Evolutionary conservation across 2,113 vertebrate genomes (phyloP).

Genomic region (Hucho hucho): DNA sequence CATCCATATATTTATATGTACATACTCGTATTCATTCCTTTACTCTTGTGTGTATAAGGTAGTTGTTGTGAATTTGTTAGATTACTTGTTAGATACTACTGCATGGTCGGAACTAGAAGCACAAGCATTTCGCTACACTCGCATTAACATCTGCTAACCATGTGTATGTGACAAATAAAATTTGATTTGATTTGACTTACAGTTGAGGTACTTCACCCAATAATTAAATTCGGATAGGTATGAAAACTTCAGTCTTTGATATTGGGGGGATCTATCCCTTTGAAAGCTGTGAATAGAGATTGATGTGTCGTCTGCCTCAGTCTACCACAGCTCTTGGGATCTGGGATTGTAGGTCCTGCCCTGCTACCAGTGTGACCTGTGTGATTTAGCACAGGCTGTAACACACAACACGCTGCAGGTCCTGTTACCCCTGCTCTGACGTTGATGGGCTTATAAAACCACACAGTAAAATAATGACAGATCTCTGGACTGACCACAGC

Average conservation of each 20-base stretch:
- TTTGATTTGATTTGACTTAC: too few species aligned
- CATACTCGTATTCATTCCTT: too few species aligned
- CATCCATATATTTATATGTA: too few species aligned
- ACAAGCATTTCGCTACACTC: too few species aligned
- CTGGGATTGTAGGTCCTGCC: slow-evolving; percentile 10
- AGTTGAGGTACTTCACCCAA: neutral
- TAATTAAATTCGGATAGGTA: neutral
- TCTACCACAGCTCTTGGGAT: slow-evolving; percentile 14
- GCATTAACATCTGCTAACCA: too few species aligned
- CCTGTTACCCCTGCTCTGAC: slow-evolving; percentile 52
- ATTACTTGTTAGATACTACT: too few species aligned
- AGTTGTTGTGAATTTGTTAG: too few species aligned
- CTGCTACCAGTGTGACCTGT: slow-evolving; percentile 25
- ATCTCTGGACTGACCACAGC: slow-evolving; percentile 53
- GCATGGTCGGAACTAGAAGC: too few species aligned
- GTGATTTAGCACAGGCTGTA: slow-evolving; percentile 49
- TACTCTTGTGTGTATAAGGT: too few species aligned
- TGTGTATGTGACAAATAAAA: too few species aligned
- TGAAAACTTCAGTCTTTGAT: too few species aligned
- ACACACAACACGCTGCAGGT: slow-evolving; percentile 31
- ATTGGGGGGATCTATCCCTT: neutral
- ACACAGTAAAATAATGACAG: slow-evolving; percentile 62
- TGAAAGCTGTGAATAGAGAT: neutral
- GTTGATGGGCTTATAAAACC: slow-evolving; percentile 53
- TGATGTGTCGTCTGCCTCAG: slow-evolving; percentile 1